These are phyloP conservation scores for Anthopleura sola DNA, from an alignment of 64 coral and sea anemone genomes.

Conservation along the genomic window DNA sequence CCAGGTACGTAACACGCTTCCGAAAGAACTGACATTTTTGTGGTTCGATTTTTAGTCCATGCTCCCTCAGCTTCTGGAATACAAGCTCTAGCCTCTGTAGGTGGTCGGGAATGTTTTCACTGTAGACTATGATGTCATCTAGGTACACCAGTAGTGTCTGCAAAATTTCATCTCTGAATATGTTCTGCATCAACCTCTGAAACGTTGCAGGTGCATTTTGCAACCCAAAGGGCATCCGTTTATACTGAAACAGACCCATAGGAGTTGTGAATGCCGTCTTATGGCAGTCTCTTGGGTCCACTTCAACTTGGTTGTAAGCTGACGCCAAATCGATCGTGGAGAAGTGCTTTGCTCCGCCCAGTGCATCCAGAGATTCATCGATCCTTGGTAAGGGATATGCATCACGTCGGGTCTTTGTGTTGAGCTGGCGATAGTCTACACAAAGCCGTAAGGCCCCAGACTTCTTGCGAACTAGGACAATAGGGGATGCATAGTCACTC, in stretches of 20 bases:
- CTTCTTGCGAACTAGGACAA: constrained; percentile 46
- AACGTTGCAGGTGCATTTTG: constrained; percentile 34
- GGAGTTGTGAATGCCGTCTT: constrained; percentile 59
- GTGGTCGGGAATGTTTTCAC: constrained; percentile 4
- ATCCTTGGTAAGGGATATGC: neutral
- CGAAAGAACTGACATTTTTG: constrained; percentile 57
- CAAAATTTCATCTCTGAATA: constrained; percentile 30
- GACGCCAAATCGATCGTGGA: constrained; percentile 25
- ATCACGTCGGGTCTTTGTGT: neutral
- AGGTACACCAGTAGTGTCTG: constrained; percentile 36
- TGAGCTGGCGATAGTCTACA: constrained; percentile 27
- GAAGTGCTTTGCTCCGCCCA: constrained; percentile 25
- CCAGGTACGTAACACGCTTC: constrained; percentile 20
- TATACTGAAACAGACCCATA: constrained; percentile 45
- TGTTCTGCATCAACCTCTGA: constrained; percentile 29
- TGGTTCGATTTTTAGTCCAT: constrained; percentile 56
- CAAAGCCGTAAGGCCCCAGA: constrained; percentile 8
- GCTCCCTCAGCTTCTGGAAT: constrained; percentile 22
- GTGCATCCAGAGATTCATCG: constrained; percentile 16
- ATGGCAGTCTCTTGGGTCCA: neutral
- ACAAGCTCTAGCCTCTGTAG: neutral
- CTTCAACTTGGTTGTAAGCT: constrained; percentile 45
- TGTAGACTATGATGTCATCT: constrained; percentile 51
- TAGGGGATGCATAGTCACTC: constrained; percentile 39
- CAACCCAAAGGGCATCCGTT: constrained; percentile 20